These are phyloP conservation scores for Edolisoma coerulescens DNA, from an alignment of 2,113 vertebrate species.

Conservation along the genomic window DNA sequence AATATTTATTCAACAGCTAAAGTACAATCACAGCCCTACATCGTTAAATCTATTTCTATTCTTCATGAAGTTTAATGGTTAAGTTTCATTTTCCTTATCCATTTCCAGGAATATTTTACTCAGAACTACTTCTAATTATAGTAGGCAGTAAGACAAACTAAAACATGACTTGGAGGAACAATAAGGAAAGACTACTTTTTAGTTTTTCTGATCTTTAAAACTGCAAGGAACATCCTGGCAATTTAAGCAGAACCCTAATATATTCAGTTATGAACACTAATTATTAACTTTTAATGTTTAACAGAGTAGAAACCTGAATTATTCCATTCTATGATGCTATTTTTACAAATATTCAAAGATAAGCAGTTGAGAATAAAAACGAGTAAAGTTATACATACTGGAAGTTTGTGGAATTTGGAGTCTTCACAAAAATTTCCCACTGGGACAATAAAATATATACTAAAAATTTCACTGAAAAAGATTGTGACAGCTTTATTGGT, in stretches of 20 bases:
- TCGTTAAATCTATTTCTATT: neutral
- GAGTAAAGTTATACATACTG: neutral
- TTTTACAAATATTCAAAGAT: neutral
- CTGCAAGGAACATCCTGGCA: neutral
- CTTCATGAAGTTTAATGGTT: neutral
- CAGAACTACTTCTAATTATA: neutral
- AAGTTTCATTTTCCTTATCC: neutral
- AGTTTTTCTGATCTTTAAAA: neutral
- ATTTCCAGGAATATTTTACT: neutral
- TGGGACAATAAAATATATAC: neutral
- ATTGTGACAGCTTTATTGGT: neutral
- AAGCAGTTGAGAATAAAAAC: neutral
- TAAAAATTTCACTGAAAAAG: neutral
- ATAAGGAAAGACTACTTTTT: neutral
- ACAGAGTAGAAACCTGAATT: neutral
- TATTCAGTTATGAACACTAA: neutral
- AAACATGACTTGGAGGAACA: neutral
- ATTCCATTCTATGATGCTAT: neutral
- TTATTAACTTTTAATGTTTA: neutral
- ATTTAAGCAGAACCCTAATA: neutral
- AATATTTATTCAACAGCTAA: constrained; percentile 46
- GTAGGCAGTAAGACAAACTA: neutral
- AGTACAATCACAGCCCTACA: neutral
- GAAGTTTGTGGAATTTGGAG: neutral
- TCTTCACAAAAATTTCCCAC: neutral